Evolutionary conservation across 2,888 invertebrate genomes (phyloP), one percentile per base, ranked within the genome.

Genomic region (Bedellia somnulentella): DNA sequence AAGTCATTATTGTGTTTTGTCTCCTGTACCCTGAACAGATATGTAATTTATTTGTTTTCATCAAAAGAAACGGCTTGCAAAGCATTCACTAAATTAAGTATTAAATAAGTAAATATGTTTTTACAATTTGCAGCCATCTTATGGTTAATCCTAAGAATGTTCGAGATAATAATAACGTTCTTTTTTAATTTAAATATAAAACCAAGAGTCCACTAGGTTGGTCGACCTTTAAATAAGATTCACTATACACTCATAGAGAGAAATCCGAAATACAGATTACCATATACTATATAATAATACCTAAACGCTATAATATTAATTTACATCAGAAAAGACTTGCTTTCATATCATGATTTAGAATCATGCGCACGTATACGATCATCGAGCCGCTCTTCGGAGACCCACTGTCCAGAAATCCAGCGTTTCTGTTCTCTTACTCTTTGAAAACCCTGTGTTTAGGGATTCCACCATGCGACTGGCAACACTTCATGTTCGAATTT

Each of bases 231-330:
- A 68, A 71, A 70, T 60, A 71, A 70, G 68, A 71, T 66, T 66
- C 70, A 67, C 71, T 73, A 73, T 73, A 73, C 70, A 71, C 64
- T 71, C 66, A 71, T 73, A 73, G 73, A 73, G 73, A 75, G 73
- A 71, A 73, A 68, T 70, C 71, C 73, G 60, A 71, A 67, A 71
- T 73, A 73, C 68, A 64, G 66, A 60, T 73, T 71, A 66, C 61
- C 70, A 70, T 68, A 64, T 67, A 71, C 64, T 68, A 66, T 68
- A n/a, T n/a, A n/a, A n/a, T 66, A 71, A 64, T 70, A 57, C 57
- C 71, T 70, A 70, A 58, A 40, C 40, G 39, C 73, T 73, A 73
- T 63, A 52, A 29, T 35, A 15, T 31, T 64, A 57, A 52, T 58
- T 58, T 62, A 73, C 70, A 70, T 60, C 68, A 64, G 59, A 70